A percentile compares a stretch with the other conserved stretches of the same genome.
Conservation (phyloP, 2,888 invertebrate genomes). For the Pseudococcus longispinus region DNA sequence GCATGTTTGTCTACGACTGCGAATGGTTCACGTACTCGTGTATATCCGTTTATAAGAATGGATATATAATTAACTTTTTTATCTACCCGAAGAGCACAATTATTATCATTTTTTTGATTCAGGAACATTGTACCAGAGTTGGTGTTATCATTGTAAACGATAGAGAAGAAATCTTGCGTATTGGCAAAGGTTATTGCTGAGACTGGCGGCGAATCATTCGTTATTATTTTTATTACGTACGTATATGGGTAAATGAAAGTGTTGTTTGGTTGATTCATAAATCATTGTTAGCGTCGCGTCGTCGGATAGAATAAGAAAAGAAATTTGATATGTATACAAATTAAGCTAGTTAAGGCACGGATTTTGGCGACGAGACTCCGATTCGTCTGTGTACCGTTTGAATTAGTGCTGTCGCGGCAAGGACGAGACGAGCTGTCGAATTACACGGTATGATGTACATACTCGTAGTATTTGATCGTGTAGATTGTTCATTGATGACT, state of each 20-base stretch:
- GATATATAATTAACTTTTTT: slow-evolving; percentile 17
- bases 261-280: slow-evolving; percentile 10
- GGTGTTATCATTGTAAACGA: background rate
- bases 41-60: background rate
- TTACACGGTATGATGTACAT: background rate
- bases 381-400: background rate
- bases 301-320: background rate
- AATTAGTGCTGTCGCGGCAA: background rate
- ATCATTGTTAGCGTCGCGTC: background rate
- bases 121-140: background rate
- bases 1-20: background rate
- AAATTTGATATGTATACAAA: background rate
- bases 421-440: background rate
- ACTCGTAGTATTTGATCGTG: background rate
- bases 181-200: slow-evolving; percentile 12
- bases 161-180: slow-evolving; percentile 7
- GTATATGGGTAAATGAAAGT: slow-evolving; percentile 18
- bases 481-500: background rate
- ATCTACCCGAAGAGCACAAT: background rate
- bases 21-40: background rate
- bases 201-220: background rate
- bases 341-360: background rate
- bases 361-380: background rate
- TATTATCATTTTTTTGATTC: background rate
- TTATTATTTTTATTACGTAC: slow-evolving; percentile 14